Conservation (phyloP, 1,140 invertebrate species). For the Holotrichia oblita region DNA sequence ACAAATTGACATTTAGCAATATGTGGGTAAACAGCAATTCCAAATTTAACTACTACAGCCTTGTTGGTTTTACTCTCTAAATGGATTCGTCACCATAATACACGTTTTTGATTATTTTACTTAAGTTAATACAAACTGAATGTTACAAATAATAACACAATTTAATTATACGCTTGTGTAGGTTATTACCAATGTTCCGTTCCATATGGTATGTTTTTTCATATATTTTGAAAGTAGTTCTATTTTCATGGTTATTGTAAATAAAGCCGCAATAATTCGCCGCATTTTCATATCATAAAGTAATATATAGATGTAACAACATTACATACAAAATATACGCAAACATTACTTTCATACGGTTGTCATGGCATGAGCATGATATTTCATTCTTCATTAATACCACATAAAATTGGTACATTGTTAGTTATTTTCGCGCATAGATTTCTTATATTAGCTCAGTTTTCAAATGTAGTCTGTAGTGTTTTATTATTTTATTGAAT, state of each 20-base stretch:
- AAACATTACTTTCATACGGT: background rate
- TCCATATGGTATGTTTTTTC: slow-evolving; percentile 33
- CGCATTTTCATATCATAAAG: slow-evolving; percentile 23
- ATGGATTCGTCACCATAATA: too few species aligned
- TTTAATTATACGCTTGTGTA: slow-evolving; percentile 23
- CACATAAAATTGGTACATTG: background rate
- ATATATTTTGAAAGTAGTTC: slow-evolving; percentile 20
- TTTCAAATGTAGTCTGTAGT: background rate
- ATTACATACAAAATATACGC: slow-evolving; percentile 15
- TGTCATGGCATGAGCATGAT: slow-evolving; percentile 15
- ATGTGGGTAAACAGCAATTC: too few species aligned
- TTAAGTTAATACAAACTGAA: background rate
- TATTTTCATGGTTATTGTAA: slow-evolving; percentile 4
- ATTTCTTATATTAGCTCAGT: background rate
- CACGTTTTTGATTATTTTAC: background rate
- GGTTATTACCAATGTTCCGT: slow-evolving; percentile 33
- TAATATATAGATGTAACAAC: slow-evolving; percentile 36
- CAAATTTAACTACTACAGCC: too few species aligned
- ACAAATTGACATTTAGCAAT: too few species aligned
- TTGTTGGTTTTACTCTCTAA: too few species aligned
- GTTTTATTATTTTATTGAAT: background rate
- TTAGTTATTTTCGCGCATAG: slow-evolving; percentile 3
- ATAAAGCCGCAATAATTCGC: slow-evolving; percentile 7
- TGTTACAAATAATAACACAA: slow-evolving; percentile 7
- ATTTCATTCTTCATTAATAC: background rate